Conservation (phyloP, 2,888 invertebrate species). For the Acronicta alni region DNA sequence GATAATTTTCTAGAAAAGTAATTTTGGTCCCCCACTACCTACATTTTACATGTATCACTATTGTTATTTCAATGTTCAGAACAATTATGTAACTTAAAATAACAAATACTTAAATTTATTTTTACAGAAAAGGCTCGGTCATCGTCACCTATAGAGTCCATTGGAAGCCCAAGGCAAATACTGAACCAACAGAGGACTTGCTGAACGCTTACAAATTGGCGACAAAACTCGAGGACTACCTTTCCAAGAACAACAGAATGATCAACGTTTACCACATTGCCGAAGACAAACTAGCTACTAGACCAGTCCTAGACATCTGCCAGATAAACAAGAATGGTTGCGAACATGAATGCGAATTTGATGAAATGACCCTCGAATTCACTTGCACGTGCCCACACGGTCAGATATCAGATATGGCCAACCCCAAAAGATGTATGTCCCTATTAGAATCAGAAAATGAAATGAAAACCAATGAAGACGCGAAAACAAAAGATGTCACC, state of each 20-base stretch:
- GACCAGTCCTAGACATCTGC: constrained; percentile 90
- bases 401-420: constrained; percentile 75
- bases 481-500: constrained; percentile 55
- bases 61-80: background rate
- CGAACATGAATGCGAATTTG: constrained; percentile 91
- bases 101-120: background rate
- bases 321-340: constrained; percentile 91
- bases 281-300: constrained; percentile 76
- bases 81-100: background rate
- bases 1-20: too few species aligned
- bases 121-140: constrained; percentile 90
- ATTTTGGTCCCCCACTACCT: too few species aligned
- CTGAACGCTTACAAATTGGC: constrained; percentile 84
- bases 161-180: constrained; percentile 89
- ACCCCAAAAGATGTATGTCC: constrained; percentile 82
- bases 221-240: constrained; percentile 83
- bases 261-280: constrained; percentile 87
- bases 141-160: constrained; percentile 91
- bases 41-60: background rate
- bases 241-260: constrained; percentile 86
- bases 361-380: constrained; percentile 90
- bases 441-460: constrained; percentile 65
- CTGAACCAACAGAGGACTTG: constrained; percentile 82
- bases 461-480: constrained; percentile 16
- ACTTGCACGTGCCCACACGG: constrained; percentile 91